Evolutionary conservation across 2,113 vertebrate genomes (phyloP).

Genomic region (Camelus bactrianus): DNA sequence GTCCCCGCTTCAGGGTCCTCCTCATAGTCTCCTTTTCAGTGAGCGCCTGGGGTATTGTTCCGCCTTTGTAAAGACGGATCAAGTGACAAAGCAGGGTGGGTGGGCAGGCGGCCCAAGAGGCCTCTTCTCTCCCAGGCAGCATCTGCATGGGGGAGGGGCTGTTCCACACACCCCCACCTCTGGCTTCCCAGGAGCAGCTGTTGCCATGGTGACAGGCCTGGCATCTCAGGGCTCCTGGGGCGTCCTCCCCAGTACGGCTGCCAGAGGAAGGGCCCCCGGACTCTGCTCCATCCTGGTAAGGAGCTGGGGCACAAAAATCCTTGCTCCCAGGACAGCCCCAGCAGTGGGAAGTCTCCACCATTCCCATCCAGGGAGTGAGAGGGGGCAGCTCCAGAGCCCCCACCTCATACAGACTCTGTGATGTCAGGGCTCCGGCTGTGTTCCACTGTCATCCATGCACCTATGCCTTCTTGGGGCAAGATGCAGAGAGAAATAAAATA

Average conservation of each 20-base stretch:
- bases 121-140: slow-evolving; percentile 61
- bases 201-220: slow-evolving; percentile 72
- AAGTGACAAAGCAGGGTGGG: slow-evolving; percentile 77
- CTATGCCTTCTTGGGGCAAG: background rate
- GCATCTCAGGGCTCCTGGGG: slow-evolving; percentile 58
- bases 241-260: background rate
- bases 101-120: slow-evolving; percentile 71
- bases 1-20: background rate
- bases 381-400: background rate
- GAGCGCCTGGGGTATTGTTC: slow-evolving; percentile 69
- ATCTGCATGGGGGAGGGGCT: slow-evolving; percentile 67
- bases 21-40: slow-evolving; percentile 73
- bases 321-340: background rate
- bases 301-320: background rate
- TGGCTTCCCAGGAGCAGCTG: slow-evolving; percentile 64
- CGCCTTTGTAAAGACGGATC: slow-evolving; percentile 72
- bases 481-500: background rate
- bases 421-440: no score
- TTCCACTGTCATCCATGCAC: no score
- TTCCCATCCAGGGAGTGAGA: background rate
- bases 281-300: background rate
- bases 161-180: slow-evolving; percentile 32
- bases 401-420: background rate
- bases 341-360: background rate
- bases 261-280: background rate